A percentile compares a stretch with the other conserved stretches of the same genome.
phyloP scores from a whole-genome alignment of 2,888 invertebrate species.

The Gandaritis pyraliata region DNA sequence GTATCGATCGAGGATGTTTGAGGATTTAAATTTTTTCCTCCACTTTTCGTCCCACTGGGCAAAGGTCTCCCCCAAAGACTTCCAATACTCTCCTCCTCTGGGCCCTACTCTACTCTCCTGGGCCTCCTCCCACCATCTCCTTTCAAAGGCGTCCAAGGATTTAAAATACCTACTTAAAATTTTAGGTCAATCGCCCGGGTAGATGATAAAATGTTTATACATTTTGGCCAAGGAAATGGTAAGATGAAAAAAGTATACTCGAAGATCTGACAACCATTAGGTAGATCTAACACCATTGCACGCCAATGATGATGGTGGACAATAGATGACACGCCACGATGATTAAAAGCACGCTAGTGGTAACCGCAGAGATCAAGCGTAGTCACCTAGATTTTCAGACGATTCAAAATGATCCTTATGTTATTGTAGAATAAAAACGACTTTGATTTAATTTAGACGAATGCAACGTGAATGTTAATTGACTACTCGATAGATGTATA shows the following conservation, averaged over 20 bases:
- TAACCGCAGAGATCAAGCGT: too few species aligned
- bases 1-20: conserved; percentile 16
- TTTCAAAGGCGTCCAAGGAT: too few species aligned
- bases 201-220: background rate
- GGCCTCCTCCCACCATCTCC: too few species aligned
- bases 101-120: too few species aligned
- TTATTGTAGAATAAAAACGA: conserved; percentile 4
- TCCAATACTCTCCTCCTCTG: too few species aligned
- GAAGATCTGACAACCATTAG: too few species aligned
- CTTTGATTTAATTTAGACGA: conserved; percentile 2
- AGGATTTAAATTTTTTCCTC: too few species aligned
- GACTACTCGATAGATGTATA: conserved; percentile 12
- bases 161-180: conserved; percentile 8
- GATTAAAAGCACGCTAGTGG: conserved; percentile 9
- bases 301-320: conserved; percentile 6
- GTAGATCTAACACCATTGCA: background rate
- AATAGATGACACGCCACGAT: conserved; percentile 1
- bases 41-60: too few species aligned
- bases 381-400: background rate
- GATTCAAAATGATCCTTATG: conserved; percentile 1
- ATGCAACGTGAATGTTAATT: conserved; percentile 11
- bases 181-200: conserved; percentile 10
- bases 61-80: too few species aligned
- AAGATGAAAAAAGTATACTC: too few species aligned
- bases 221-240: background rate